Evolutionary conservation across 2,113 vertebrate species (phyloP), one percentile per base, ranked within the genome.

Genomic region (Eublepharis macularius): DNA sequence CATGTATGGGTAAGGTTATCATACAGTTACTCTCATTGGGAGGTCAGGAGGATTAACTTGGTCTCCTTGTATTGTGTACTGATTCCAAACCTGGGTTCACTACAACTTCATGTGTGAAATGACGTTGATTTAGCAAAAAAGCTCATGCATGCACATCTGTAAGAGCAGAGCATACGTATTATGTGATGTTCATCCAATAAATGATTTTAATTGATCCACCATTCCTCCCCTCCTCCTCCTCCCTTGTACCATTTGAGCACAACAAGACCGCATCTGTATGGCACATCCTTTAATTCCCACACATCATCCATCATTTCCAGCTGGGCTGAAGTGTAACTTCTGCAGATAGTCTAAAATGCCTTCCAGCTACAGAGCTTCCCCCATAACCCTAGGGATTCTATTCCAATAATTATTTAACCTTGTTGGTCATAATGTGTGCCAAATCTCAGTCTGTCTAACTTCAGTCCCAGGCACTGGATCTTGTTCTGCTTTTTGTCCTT

Each of bases 251-350:
- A 65, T 11, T 32, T 41, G 75, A 78, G 60, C 69, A 60, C 4
- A 4, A 17, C 13, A 34, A 79, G 79, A 13, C 51, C 63, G 16
- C n/a, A 36, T 73, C 66, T 4, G 41, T 12, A 10, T 68, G 19
- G n/a, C 29, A 16, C 26, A 34, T 21, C 6, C 6, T 72, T 54
- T 73, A 45, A 60, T 63, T 32, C 39, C 36, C 73, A 51, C 76
- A 60, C 76, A 85, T 63, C 9, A 19, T 80, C 69, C 76, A 34
- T 69, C 29, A 68, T 78, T 78, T 63, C 65, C 83, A 85, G 83
- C 83, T 85, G 76, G 63, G 84, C 51, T 47, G 12, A 73, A 79
- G 70, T 47, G 16, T 29, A 73, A 60, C 51, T 60, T 73, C 76
- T 73, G 47, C 47, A 63, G 36, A 70, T 60, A 54, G 36, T 57